These are phyloP conservation scores for Junonia oenone DNA, from an alignment of 2,888 invertebrate genomes.

Conservation along the genomic window DNA sequence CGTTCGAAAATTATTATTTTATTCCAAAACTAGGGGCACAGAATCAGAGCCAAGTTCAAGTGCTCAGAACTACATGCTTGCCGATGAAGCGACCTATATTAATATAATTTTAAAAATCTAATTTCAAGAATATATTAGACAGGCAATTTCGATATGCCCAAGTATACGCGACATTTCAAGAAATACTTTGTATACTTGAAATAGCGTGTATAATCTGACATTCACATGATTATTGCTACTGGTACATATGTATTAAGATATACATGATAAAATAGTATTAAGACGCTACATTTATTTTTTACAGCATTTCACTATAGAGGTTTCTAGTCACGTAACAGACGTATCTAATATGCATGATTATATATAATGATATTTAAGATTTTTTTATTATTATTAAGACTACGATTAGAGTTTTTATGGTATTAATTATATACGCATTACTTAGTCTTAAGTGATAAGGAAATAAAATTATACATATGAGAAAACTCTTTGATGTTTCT, in stretches of 20 bases:
- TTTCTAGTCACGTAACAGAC: neutral
- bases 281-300: constrained; percentile 1
- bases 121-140: constrained; percentile 16
- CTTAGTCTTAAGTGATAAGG: neutral
- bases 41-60: no score
- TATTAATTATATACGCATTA: neutral
- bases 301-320: neutral
- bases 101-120: constrained; percentile 17
- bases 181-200: constrained; percentile 1
- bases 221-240: neutral
- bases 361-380: neutral
- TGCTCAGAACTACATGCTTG: no score
- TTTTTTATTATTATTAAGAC: neutral
- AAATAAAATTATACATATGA: neutral
- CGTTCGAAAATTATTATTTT: no score
- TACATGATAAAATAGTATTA: neutral
- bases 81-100: neutral
- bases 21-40: no score
- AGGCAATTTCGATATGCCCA: constrained; percentile 5
- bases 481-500: neutral
- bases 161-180: constrained; percentile 3
- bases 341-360: constrained; percentile 10
- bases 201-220: constrained; percentile 6
- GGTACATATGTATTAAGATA: constrained; percentile 2
- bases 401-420: neutral